Conservation (phyloP, 2,797 vertebrate genomes). For the Sphaeramia orbicularis region DNA sequence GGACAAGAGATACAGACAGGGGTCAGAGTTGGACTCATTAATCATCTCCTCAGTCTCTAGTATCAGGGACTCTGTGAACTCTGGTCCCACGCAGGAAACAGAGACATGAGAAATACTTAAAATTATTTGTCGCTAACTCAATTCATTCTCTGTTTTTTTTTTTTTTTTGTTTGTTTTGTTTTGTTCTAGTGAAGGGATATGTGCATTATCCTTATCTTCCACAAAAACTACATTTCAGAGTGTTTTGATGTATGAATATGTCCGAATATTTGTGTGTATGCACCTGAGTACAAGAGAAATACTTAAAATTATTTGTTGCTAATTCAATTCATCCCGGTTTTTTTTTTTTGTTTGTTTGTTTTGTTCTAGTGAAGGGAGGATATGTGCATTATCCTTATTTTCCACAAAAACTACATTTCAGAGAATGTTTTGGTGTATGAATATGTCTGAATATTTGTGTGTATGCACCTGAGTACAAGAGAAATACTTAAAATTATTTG, state of each 20-base stretch:
- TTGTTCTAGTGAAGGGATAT: neutral
- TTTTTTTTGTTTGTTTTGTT: too few relatives aligned
- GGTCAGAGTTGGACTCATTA: conserved; percentile 65
- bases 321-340: too few relatives aligned
- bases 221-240: conserved; percentile 18
- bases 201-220: conserved; percentile 24
- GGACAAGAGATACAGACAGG: conserved; percentile 56
- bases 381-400: conserved; percentile 23
- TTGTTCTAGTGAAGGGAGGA: neutral
- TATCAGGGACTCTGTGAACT: conserved; percentile 22
- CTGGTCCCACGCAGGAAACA: conserved; percentile 19
- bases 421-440: conserved; percentile 32
- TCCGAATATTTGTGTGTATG: conserved; percentile 45
- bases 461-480: conserved; percentile 39
- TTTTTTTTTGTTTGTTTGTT: too few relatives aligned
- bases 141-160: too few relatives aligned
- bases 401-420: conserved; percentile 18
- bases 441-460: conserved; percentile 35
- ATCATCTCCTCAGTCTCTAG: conserved; percentile 55
- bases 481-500: neutral
- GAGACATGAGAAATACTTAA: conserved; percentile 4
- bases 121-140: neutral
- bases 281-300: conserved; percentile 39
- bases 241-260: conserved; percentile 24
- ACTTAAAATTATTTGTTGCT: too few relatives aligned